Conservation (phyloP, 2,888 invertebrate genomes). For the Hydropsyche betteni region DNA sequence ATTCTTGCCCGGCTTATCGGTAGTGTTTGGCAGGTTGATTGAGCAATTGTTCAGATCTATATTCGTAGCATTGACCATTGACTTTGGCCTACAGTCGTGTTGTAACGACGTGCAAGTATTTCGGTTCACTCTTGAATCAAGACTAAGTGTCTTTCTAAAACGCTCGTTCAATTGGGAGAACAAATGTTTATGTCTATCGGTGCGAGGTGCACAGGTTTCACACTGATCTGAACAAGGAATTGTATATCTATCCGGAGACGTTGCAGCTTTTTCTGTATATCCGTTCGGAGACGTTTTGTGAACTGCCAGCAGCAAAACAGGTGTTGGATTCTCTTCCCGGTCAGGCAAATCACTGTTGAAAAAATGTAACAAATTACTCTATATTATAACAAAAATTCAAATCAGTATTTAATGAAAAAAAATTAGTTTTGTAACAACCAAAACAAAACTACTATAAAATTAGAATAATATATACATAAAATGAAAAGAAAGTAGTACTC, state of each 20-base stretch:
- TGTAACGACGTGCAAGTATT: constrained; percentile 57
- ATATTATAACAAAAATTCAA: neutral
- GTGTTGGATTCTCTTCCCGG: constrained; percentile 68
- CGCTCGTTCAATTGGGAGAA: constrained; percentile 64
- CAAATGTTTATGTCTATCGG: constrained; percentile 60
- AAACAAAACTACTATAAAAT: neutral
- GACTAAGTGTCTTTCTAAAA: constrained; percentile 64
- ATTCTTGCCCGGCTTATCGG: constrained; percentile 57
- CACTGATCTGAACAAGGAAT: constrained; percentile 57
- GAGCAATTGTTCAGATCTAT: constrained; percentile 29
- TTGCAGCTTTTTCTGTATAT: constrained; percentile 55
- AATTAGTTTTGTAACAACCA: constrained; percentile 11
- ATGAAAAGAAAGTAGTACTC: constrained; percentile 17
- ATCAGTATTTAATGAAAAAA: constrained; percentile 16
- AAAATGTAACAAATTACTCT: constrained; percentile 40
- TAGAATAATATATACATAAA: constrained; percentile 8
- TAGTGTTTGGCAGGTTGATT: constrained; percentile 20
- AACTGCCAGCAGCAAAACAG: constrained; percentile 70
- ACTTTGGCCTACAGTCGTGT: constrained; percentile 59
- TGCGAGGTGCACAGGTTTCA: constrained; percentile 53
- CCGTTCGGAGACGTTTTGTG: constrained; percentile 64
- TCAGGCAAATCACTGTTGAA: constrained; percentile 70
- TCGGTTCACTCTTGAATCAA: constrained; percentile 63
- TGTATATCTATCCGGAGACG: constrained; percentile 57
- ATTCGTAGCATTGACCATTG: constrained; percentile 59